phyloP scores from a whole-genome alignment of 2,888 invertebrate species.

The Agrenia bidenticulata region DNA sequence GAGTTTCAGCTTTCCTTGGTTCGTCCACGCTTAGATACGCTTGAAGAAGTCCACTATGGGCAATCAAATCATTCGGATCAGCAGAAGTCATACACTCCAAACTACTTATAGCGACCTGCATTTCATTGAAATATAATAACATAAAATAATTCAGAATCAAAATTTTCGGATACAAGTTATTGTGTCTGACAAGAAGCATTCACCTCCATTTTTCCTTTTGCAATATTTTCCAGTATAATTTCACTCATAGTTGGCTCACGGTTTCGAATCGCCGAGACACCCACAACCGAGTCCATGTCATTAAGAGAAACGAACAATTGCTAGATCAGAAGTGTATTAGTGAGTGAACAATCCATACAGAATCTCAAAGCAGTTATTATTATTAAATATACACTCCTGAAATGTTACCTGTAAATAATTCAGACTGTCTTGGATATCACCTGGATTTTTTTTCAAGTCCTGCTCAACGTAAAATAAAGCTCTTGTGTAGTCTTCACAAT shows the following conservation, averaged over 20 bases:
- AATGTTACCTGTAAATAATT: slow-evolving; percentile 30
- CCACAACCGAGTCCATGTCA: slow-evolving; percentile 87
- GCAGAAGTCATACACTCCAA: slow-evolving; percentile 78
- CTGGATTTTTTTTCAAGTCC: slow-evolving; percentile 25
- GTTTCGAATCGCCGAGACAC: slow-evolving; percentile 70
- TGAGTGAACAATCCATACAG: no score
- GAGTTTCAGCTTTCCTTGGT: slow-evolving; percentile 76
- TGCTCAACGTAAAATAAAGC: slow-evolving; percentile 39
- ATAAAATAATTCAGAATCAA: background rate
- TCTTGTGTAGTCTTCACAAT: slow-evolving; percentile 27
- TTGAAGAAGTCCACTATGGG: slow-evolving; percentile 73
- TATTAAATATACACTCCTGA: background rate
- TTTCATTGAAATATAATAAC: slow-evolving; percentile 15
- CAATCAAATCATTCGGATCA: slow-evolving; percentile 56
- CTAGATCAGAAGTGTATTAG: slow-evolving; percentile 55
- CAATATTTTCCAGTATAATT: slow-evolving; percentile 78
- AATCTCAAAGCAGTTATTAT: background rate
- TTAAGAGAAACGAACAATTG: slow-evolving; percentile 84
- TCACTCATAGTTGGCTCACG: slow-evolving; percentile 77
- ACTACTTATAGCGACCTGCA: slow-evolving; percentile 77
- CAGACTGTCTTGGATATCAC: slow-evolving; percentile 23
- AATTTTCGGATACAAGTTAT: no score
- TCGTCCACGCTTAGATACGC: slow-evolving; percentile 85
- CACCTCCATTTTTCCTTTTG: slow-evolving; percentile 72
- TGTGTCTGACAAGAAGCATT: background rate